These are phyloP conservation scores for Clarias pachynema DNA, from an alignment of 2,797 vertebrate species.

Conservation along the genomic window DNA sequence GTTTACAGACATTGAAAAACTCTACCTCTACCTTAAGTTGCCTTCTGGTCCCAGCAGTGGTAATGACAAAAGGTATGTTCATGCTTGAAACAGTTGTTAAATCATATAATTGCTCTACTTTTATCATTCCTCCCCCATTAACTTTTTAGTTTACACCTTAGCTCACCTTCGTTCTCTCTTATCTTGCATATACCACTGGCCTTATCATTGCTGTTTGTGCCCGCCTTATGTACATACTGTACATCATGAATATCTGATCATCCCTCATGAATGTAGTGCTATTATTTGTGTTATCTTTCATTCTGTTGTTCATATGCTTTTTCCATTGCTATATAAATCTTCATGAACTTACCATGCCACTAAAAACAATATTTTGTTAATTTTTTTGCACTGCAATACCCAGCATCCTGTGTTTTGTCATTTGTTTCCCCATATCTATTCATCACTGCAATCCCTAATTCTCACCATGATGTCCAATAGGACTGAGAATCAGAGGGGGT, in stretches of 20 bases:
- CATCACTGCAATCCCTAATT: slow-evolving; percentile 76
- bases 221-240: background rate
- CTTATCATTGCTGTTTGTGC: slow-evolving; percentile 21
- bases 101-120: background rate
- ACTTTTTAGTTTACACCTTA: slow-evolving; percentile 7
- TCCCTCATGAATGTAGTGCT: slow-evolving; percentile 46
- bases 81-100: background rate
- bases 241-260: background rate
- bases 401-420: slow-evolving; percentile 74
- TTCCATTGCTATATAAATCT: slow-evolving; percentile 7
- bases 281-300: slow-evolving; percentile 30
- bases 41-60: slow-evolving; percentile 99
- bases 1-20: slow-evolving; percentile 99
- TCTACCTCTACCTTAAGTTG: slow-evolving; percentile 99
- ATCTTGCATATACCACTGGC: background rate
- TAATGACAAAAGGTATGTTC: slow-evolving; percentile 91
- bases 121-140: slow-evolving; percentile 8
- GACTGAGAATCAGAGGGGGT: slow-evolving; percentile 81
- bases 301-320: slow-evolving; percentile 17
- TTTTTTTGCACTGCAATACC: slow-evolving; percentile 56
- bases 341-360: slow-evolving; percentile 40
- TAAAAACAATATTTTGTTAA: slow-evolving; percentile 60
- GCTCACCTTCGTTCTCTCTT: background rate
- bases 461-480: slow-evolving; percentile 73
- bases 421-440: slow-evolving; percentile 80